Base-by-base conservation (phyloP, 2,113 vertebrate genomes). In the Lutjanus erythropterus region DNA sequence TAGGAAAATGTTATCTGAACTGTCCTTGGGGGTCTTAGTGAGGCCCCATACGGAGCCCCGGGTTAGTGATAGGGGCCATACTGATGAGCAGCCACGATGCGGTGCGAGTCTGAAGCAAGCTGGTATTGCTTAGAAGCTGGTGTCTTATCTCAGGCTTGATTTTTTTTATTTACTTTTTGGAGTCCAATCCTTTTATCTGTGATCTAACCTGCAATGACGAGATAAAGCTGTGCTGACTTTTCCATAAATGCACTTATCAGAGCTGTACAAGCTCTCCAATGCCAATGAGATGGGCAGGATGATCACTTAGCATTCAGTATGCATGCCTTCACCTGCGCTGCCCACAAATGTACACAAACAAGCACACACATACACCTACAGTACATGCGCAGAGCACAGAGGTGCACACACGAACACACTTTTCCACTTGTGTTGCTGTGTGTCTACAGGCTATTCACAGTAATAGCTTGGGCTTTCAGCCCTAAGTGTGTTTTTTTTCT, bases 221-320 rank as follows among this genome's bases (percentile, higher is more conserved):
- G 93, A 94, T 95, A 94, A 95, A 93, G 88, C 90, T 71, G 55
- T 77, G 81, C 93, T 76, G 86, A 91, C 89, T 93, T 92, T 91
- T 94, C 91, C 91, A 91, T 92, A 95, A 93, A 94, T 87, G 92
- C 92, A 93, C 94, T 95, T 94, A 94, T 94, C 92, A 86, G 77
- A 83, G 85, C 76, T 78, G 88, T 89, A 88, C 93, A 89, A 93
- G 91, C 86, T 87, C 89, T 90, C 80, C 80, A 86, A 79, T 87
- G 87, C 87, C 88, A 90, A 92, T 84, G 89, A 93, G 93, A 93
- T 81, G 89, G 92, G 86, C 87, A 81, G 87, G 60, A 68, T 72
- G 74, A 81, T 82, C 87, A 79, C 83, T 94, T 92, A 85, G 83
- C 80, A 95, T 94, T 94, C 93, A 75, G 69, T 79, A 86, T 84